Conservation (phyloP, 1,140 invertebrate genomes). For the Drosophila pruinosa region DNA sequence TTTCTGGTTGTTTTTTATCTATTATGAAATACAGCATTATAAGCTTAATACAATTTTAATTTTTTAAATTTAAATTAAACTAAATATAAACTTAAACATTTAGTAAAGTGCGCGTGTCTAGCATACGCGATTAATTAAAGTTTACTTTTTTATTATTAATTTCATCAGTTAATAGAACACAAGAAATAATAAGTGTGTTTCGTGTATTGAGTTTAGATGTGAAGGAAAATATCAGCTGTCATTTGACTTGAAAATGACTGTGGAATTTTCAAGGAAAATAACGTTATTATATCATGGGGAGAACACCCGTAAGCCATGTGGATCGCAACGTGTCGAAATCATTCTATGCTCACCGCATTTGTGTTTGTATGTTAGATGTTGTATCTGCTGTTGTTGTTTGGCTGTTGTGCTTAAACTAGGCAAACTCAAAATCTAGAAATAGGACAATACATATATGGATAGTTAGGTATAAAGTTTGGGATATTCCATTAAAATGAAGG, state of each 20-base stretch:
- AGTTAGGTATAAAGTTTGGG: conserved; percentile 38
- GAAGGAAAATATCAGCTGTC: background rate
- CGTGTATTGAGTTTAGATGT: background rate
- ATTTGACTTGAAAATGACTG: conserved; percentile 21
- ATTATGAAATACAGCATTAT: conserved; percentile 68
- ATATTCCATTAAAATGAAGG: conserved; percentile 6
- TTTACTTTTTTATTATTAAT: conserved; percentile 21
- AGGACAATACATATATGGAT: conserved; percentile 63
- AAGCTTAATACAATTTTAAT: conserved; percentile 65
- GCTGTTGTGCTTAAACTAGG: conserved; percentile 28
- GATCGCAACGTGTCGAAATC: conserved; percentile 44
- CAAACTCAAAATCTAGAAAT: conserved; percentile 70
- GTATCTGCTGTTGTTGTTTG: conserved; percentile 12
- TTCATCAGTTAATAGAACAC: conserved; percentile 26
- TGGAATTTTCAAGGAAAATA: conserved; percentile 23
- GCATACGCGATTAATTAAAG: conserved; percentile 46
- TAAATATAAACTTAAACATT: conserved; percentile 68
- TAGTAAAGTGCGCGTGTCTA: conserved; percentile 64
- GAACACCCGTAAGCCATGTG: conserved; percentile 48
- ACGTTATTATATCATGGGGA: conserved; percentile 60
- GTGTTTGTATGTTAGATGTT: conserved; percentile 27
- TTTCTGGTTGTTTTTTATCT: conserved; percentile 62
- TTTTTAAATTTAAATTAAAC: conserved; percentile 66
- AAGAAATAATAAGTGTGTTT: conserved; percentile 22
- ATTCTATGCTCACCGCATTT: conserved; percentile 22